These are phyloP conservation scores for Mus spretus DNA, from an alignment of 2,797 vertebrate species.

Conservation along the genomic window DNA sequence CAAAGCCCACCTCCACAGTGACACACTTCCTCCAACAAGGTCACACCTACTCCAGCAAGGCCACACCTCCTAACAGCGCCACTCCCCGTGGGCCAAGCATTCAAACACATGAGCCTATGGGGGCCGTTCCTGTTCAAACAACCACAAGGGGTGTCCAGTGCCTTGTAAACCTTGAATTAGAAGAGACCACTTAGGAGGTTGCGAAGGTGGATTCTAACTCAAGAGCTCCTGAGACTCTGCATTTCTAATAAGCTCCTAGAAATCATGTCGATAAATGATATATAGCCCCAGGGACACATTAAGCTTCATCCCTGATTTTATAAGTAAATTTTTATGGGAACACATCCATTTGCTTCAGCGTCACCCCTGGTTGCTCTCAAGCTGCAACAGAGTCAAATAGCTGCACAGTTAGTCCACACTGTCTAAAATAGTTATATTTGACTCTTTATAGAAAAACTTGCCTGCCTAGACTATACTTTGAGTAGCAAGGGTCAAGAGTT, in stretches of 20 bases:
- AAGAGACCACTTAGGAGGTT: not conserved
- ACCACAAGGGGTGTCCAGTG: not conserved
- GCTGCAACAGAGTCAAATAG: not conserved
- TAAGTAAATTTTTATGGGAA: slow-evolving; percentile 39
- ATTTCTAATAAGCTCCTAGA: slow-evolving; percentile 16
- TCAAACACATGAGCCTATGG: not conserved
- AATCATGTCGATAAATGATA: not conserved
- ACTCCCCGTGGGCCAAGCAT: not conserved
- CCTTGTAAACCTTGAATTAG: not conserved
- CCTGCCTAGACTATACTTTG: not conserved
- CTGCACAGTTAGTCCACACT: not conserved
- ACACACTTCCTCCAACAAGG: not conserved
- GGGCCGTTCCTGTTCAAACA: not conserved
- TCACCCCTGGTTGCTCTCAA: not conserved
- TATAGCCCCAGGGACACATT: not conserved
- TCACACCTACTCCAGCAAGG: not conserved
- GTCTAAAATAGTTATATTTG: not conserved
- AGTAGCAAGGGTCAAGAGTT: not conserved
- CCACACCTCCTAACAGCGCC: not conserved
- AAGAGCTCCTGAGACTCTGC: not conserved
- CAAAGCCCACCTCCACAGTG: not conserved
- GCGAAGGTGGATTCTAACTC: not conserved
- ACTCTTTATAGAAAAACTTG: not conserved
- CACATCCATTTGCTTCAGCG: not conserved
- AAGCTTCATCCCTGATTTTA: not conserved